A percentile compares a stretch with the other conserved stretches of the same genome.
phyloP scores from a whole-genome alignment of 2,113 vertebrate genomes.

The Conger conger region DNA sequence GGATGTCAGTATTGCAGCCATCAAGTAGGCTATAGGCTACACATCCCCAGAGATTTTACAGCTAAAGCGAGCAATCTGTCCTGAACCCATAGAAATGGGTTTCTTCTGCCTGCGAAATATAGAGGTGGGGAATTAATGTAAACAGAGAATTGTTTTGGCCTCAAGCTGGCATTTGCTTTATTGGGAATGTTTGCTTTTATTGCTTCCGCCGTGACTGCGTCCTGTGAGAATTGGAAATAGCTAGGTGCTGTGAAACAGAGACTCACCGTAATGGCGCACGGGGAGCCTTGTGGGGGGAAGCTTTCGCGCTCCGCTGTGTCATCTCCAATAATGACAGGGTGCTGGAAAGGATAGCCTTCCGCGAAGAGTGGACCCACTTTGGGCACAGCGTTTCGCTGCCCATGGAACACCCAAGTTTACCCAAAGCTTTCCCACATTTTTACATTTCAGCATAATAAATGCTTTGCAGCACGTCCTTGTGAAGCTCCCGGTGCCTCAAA shows the following conservation, averaged over 20 bases:
- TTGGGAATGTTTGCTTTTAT: conserved; percentile 37
- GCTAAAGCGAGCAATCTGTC: not conserved
- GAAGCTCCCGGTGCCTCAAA: conserved; percentile 22
- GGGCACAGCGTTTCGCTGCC: conserved; percentile 39
- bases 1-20: not conserved
- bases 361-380: conserved; percentile 52
- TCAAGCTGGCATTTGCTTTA: conserved; percentile 30
- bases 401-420: conserved; percentile 47
- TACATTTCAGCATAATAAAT: conserved; percentile 49
- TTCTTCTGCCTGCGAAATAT: not conserved
- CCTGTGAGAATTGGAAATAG: conserved; percentile 36
- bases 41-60: not conserved
- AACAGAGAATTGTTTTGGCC: conserved; percentile 19
- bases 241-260: conserved; percentile 3
- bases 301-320: conserved; percentile 30
- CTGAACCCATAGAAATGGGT: not conserved
- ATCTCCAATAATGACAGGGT: conserved; percentile 18
- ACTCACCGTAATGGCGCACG: conserved; percentile 9
- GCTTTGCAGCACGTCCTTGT: conserved; percentile 5
- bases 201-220: conserved; percentile 34
- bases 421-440: conserved; percentile 45
- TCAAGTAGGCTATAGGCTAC: no score
- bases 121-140: not conserved
- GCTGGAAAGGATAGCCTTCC: conserved; percentile 28
- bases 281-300: not conserved